A percentile compares a stretch with the other conserved stretches of the same genome.
Evolutionary conservation across 1,140 invertebrate genomes (phyloP).

Genomic region (Drosophila rhopaloa): DNA sequence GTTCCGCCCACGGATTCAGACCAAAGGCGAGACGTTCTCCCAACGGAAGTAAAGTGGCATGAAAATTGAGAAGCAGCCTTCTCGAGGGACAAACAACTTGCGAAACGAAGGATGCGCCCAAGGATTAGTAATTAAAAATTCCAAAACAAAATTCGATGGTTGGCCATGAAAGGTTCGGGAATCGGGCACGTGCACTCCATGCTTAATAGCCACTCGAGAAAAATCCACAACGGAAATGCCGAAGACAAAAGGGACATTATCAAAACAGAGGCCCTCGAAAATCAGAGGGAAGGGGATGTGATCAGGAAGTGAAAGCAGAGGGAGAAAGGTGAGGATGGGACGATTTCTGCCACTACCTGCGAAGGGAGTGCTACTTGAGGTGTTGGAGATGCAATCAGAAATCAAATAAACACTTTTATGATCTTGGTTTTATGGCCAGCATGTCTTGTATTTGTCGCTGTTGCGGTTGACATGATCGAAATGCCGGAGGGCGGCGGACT

Average conservation of each 20-base stretch:
- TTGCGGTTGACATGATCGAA: conserved; percentile 53
- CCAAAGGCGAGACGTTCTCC: not conserved
- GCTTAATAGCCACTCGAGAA: conserved; percentile 61
- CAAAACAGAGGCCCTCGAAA: conserved; percentile 29
- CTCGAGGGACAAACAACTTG: conserved; percentile 54
- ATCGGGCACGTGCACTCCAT: conserved; percentile 60
- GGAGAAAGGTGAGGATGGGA: conserved; percentile 28
- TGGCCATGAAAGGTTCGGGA: conserved; percentile 2
- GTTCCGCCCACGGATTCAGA: conserved; percentile 51
- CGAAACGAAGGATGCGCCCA: conserved; percentile 61
- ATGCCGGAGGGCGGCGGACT: conserved; percentile 8
- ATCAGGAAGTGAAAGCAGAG: conserved; percentile 53
- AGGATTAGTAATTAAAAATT: conserved; percentile 66
- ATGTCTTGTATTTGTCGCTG: conserved; percentile 26
- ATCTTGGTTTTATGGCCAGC: conserved; percentile 44
- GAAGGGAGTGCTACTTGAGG: conserved; percentile 10
- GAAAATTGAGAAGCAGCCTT: conserved; percentile 47
- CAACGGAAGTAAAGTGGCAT: conserved; percentile 55
- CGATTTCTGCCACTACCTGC: conserved; percentile 57
- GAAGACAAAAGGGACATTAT: conserved; percentile 46
- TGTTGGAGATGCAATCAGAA: conserved; percentile 63
- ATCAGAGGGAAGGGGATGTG: conserved; percentile 31
- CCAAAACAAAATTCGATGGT: conserved; percentile 27
- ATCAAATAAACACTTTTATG: conserved; percentile 79
- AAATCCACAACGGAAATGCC: conserved; percentile 72